Conservation (phyloP, 2,797 vertebrate species). For the Perdix hodgsoniae region DNA sequence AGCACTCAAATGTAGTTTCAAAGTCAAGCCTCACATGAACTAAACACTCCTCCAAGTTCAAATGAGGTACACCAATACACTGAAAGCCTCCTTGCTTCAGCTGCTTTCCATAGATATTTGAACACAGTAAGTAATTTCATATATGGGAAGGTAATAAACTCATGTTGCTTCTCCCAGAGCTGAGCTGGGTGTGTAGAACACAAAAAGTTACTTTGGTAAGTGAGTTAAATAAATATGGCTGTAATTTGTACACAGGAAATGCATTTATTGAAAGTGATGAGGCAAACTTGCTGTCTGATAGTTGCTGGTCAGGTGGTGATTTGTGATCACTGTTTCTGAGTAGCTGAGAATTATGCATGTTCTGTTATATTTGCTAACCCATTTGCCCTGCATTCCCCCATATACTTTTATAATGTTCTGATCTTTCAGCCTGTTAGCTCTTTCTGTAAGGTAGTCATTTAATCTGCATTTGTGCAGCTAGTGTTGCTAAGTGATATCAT, state of each 20-base stretch:
- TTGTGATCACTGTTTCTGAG: slow-evolving; percentile 47
- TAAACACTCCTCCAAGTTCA: not conserved
- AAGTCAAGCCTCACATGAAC: not conserved
- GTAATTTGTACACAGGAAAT: not conserved
- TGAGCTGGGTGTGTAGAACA: not conserved
- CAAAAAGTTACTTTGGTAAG: slow-evolving; percentile 14
- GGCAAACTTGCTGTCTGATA: slow-evolving; percentile 57
- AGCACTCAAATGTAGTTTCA: not conserved
- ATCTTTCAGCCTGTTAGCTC: not conserved
- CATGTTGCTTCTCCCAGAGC: not conserved
- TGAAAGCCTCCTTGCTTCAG: not conserved
- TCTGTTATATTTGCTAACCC: slow-evolving; percentile 64
- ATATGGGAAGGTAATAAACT: not conserved
- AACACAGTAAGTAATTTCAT: not conserved
- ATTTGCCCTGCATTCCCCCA: slow-evolving; percentile 46
- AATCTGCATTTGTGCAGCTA: not conserved
- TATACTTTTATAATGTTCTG: not conserved
- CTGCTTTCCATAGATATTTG: not conserved
- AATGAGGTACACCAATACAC: not conserved
- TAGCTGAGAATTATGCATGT: slow-evolving; percentile 68
- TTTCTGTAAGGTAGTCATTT: not conserved
- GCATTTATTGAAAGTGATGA: slow-evolving; percentile 56
- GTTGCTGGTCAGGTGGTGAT: slow-evolving; percentile 57
- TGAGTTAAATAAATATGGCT: not conserved
- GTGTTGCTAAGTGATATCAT: not conserved